A percentile compares a stretch with the other conserved stretches of the same genome.
Evolutionary conservation across 2,888 invertebrate species (phyloP).

Genomic region (Dastarcus helophoroides): DNA sequence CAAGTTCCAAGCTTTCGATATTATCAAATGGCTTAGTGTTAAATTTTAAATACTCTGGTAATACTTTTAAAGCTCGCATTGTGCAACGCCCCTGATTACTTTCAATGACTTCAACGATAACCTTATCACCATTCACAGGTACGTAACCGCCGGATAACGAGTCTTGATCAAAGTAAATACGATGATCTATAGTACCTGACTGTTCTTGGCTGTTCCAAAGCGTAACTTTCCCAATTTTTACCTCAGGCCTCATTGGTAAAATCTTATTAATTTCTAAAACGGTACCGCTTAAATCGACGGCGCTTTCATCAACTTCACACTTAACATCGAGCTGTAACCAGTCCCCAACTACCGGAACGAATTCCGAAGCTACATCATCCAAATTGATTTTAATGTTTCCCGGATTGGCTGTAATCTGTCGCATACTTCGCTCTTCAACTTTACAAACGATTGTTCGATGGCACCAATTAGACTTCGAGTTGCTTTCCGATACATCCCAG

Average conservation of each 20-base stretch:
- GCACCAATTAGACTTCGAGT: conserved; percentile 24
- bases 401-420: conserved; percentile 40
- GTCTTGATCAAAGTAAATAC: conserved; percentile 48
- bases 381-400: conserved; percentile 48
- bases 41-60: conserved; percentile 23
- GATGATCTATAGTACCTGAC: conserved; percentile 46
- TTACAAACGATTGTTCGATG: conserved; percentile 33
- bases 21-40: conserved; percentile 7
- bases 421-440: conserved; percentile 33
- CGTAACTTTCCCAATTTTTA: conserved; percentile 41
- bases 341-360: conserved; percentile 60
- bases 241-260: conserved; percentile 46
- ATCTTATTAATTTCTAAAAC: conserved; percentile 51
- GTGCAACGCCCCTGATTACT: conserved; percentile 47
- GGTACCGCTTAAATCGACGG: conserved; percentile 41
- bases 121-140: conserved; percentile 50
- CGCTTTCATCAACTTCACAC: conserved; percentile 48
- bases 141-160: conserved; percentile 42
- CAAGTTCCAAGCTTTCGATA: conserved; percentile 9
- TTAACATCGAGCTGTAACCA: conserved; percentile 52
- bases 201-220: conserved; percentile 31
- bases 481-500: conserved; percentile 37
- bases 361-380: conserved; percentile 49
- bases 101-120: conserved; percentile 58
- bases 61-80: conserved; percentile 49